Evolutionary conservation across 2,888 invertebrate genomes (phyloP).

Genomic region (Lottia scabra): DNA sequence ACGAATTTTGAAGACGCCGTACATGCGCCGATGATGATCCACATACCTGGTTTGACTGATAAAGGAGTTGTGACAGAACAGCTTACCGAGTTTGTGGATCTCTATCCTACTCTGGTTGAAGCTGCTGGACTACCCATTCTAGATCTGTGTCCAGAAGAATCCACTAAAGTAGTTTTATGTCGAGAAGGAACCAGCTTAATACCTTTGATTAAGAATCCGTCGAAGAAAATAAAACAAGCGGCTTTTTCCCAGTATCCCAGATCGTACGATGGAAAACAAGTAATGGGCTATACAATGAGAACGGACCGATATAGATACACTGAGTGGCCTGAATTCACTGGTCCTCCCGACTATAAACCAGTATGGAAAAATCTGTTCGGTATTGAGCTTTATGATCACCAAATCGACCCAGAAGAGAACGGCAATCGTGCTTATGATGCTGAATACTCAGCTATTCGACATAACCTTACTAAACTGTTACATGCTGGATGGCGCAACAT

Average conservation of each 20-base stretch:
- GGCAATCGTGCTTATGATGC: constrained; percentile 32
- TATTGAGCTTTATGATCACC: constrained; percentile 37
- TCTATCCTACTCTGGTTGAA: constrained; percentile 50
- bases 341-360: constrained; percentile 25
- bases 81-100: constrained; percentile 50
- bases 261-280: not conserved
- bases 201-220: constrained; percentile 33
- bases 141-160: constrained; percentile 37
- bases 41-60: constrained; percentile 35
- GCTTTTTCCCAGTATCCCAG: constrained; percentile 27
- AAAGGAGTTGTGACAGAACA: constrained; percentile 37
- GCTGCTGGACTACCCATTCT: constrained; percentile 40
- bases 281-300: constrained; percentile 44
- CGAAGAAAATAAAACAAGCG: constrained; percentile 12
- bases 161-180: constrained; percentile 31
- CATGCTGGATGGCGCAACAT: constrained; percentile 44
- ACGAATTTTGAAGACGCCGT: constrained; percentile 50
- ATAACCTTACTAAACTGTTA: constrained; percentile 34
- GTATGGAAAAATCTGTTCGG: constrained; percentile 29
- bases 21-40: constrained; percentile 50
- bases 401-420: constrained; percentile 38
- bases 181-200: constrained; percentile 44
- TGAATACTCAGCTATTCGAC: not conserved
- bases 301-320: constrained; percentile 45
- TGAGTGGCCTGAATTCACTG: constrained; percentile 41